These are phyloP conservation scores for Acanthosepion esculentum DNA, from an alignment of 2,888 invertebrate species.

Conservation along the genomic window DNA sequence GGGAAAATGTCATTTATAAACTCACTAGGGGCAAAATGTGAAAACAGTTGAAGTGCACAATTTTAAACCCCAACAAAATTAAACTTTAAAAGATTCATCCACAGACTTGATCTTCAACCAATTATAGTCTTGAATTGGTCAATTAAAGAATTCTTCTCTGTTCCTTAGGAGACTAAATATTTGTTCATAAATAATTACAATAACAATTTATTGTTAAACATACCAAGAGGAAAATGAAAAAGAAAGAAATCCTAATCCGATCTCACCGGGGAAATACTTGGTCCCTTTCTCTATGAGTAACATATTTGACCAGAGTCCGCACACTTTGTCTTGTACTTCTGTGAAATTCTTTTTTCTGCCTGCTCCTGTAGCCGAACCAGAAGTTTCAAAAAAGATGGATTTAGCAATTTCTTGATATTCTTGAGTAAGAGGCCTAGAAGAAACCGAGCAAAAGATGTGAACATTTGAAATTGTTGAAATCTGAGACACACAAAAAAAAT, in stretches of 20 bases:
- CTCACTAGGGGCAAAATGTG: too few relatives aligned
- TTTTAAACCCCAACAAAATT: too few relatives aligned
- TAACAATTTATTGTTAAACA: too few relatives aligned
- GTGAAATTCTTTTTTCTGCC: constrained; percentile 84
- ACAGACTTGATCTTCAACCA: too few relatives aligned
- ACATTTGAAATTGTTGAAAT: background rate
- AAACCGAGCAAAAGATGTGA: background rate
- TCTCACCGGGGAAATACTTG: constrained; percentile 72
- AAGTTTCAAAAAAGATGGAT: constrained; percentile 83
- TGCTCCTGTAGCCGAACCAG: constrained; percentile 82
- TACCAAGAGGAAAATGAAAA: too few relatives aligned
- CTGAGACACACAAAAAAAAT: background rate
- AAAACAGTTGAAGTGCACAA: too few relatives aligned
- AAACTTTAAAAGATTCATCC: too few relatives aligned
- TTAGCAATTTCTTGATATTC: constrained; percentile 80
- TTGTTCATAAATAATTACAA: too few relatives aligned
- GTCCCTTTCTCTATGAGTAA: constrained; percentile 75
- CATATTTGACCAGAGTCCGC: constrained; percentile 79
- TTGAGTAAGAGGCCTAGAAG: constrained; percentile 68
- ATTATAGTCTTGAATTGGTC: too few relatives aligned
- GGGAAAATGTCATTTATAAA: too few relatives aligned
- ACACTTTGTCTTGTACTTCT: constrained; percentile 88
- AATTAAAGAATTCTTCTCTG: too few relatives aligned
- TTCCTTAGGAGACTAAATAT: too few relatives aligned
- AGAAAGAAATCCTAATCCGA: background rate